Percentiles rank a stretch among this genome's conserved stretches.
Conservation (phyloP, 2,113 vertebrate species). For the Varanus salvator region DNA sequence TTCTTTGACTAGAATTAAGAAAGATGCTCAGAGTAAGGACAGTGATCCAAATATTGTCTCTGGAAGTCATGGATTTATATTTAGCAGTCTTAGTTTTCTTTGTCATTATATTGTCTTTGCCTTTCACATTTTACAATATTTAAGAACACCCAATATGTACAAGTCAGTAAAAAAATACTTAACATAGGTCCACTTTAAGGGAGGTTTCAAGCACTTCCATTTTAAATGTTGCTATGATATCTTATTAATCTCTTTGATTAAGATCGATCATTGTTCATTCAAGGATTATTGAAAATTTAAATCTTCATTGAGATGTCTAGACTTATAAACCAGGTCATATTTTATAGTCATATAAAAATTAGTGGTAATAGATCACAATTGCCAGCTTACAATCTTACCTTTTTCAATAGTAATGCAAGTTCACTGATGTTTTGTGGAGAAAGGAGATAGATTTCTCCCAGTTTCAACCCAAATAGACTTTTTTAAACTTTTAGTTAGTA, state of each 20-base stretch:
- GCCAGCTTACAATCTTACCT: slow-evolving; percentile 1
- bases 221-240: neutral
- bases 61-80: rapidly evolving
- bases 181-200: neutral
- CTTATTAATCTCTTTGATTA: slow-evolving; percentile 24
- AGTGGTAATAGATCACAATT: slow-evolving; percentile 1
- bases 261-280: neutral
- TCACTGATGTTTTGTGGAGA: slow-evolving; percentile 6
- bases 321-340: neutral
- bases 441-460: neutral
- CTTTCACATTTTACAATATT: slow-evolving; percentile 21
- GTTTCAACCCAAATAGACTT: neutral
- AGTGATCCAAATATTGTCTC: neutral
- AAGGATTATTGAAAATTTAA: slow-evolving; percentile 17
- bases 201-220: neutral
- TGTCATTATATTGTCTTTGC: neutral
- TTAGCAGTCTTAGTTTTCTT: slow-evolving; percentile 1
- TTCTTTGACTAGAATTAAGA: slow-evolving; percentile 5
- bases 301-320: slow-evolving; percentile 3
- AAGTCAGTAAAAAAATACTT: slow-evolving; percentile 1
- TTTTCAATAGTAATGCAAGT: slow-evolving; percentile 2
- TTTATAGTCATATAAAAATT: slow-evolving; percentile 17
- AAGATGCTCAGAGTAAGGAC: neutral
- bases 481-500: neutral
- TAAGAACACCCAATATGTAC: neutral